These are phyloP conservation scores for Caenorhabditis afra DNA, from an alignment of 2,888 invertebrate species.

Conservation along the genomic window DNA sequence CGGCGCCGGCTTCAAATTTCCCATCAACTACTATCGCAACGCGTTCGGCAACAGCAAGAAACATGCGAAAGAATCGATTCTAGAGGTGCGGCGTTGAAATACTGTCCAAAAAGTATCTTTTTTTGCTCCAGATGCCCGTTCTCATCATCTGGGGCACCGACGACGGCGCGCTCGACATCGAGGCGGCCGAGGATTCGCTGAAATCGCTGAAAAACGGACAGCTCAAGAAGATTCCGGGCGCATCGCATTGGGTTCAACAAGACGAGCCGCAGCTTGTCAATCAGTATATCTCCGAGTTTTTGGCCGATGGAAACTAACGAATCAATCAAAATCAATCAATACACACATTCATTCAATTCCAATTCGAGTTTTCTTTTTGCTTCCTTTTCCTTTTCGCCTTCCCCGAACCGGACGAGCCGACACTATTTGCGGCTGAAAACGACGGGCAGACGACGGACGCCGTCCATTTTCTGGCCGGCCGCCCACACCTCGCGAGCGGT, in stretches of 20 bases:
- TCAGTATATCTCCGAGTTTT: slow-evolving; percentile 65
- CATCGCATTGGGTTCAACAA: slow-evolving; percentile 88
- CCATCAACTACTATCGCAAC: slow-evolving; percentile 84
- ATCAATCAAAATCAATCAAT: too few relatives aligned
- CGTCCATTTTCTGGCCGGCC: slow-evolving; percentile 35
- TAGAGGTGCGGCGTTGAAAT: slow-evolving; percentile 15
- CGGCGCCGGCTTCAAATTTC: slow-evolving; percentile 81
- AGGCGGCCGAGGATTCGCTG: slow-evolving; percentile 82
- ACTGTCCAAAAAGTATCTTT: not conserved
- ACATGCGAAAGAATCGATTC: slow-evolving; percentile 6
- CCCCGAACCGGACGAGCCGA: too few relatives aligned
- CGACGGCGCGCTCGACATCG: slow-evolving; percentile 84
- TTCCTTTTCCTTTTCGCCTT: too few relatives aligned
- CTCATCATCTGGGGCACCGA: slow-evolving; percentile 83
- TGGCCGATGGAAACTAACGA: slow-evolving; percentile 5
- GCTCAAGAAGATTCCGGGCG: slow-evolving; percentile 80
- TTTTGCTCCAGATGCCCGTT: slow-evolving; percentile 75
- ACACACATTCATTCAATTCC: too few relatives aligned
- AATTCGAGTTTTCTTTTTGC: too few relatives aligned
- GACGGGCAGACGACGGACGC: slow-evolving; percentile 14
- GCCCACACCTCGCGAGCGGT: slow-evolving; percentile 48
- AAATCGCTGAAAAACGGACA: slow-evolving; percentile 28
- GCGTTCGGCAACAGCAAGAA: slow-evolving; percentile 2
- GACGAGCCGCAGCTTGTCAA: slow-evolving; percentile 84
- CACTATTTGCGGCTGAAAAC: not conserved